Evolutionary conservation across 2,113 vertebrate genomes (phyloP).

Genomic region (Chitala chitala): DNA sequence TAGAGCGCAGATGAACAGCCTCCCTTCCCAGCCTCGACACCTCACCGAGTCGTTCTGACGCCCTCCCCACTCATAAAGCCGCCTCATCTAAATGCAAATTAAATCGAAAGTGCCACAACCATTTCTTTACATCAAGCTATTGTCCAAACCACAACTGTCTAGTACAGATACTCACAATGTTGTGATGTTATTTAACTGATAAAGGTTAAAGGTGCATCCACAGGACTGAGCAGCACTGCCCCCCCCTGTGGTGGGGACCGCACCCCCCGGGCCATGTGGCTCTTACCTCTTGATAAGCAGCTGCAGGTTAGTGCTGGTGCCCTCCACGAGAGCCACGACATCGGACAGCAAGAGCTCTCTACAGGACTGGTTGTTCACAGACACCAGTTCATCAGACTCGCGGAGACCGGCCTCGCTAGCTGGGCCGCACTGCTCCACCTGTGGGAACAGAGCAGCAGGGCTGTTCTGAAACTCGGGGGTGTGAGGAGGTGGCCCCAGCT

Average conservation of each 20-base stretch:
- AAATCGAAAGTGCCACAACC: too few species aligned
- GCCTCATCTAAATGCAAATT: slow-evolving; percentile 51
- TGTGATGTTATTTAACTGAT: too few species aligned
- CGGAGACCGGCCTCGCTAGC: slow-evolving; percentile 75
- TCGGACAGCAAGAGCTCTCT: slow-evolving; percentile 74
- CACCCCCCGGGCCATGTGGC: neutral
- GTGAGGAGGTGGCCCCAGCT: neutral
- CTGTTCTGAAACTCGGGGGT: too few species aligned
- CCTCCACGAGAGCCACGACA: slow-evolving; percentile 72
- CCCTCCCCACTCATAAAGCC: slow-evolving; percentile 48
- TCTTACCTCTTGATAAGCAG: slow-evolving; percentile 87
- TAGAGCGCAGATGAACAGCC: slow-evolving; percentile 46
- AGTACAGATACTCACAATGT: neutral
- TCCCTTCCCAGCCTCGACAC: slow-evolving; percentile 34
- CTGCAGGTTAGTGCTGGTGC: slow-evolving; percentile 72
- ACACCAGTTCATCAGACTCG: slow-evolving; percentile 83
- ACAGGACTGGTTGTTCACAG: slow-evolving; percentile 82
- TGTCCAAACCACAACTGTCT: too few species aligned
- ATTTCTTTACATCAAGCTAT: neutral
- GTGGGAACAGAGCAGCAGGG: slow-evolving; percentile 19
- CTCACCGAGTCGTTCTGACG: slow-evolving; percentile 31
- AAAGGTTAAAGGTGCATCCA: neutral
- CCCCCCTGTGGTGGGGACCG: too few species aligned
- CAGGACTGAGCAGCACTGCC: neutral
- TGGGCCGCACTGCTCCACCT: slow-evolving; percentile 66